Conservation (phyloP, 2,113 vertebrate species). For the Phoenicopterus ruber region DNA sequence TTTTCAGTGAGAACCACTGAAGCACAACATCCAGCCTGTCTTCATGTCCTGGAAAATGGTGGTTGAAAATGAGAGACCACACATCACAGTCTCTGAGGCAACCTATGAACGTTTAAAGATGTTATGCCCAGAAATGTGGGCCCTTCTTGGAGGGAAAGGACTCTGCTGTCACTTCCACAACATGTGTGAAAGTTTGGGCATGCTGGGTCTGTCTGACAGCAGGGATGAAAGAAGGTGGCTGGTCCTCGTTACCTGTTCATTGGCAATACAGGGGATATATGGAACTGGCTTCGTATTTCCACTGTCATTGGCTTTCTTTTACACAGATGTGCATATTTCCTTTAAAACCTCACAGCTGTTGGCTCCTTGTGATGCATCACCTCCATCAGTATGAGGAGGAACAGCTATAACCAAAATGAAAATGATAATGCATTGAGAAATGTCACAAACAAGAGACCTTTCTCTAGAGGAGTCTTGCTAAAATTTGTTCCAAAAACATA, state of each 20-base stretch:
- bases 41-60: not conserved
- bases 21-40: not conserved
- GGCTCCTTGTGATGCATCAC: not conserved
- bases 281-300: not conserved
- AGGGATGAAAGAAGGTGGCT: not conserved
- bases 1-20: not conserved
- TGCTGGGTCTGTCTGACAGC: not conserved
- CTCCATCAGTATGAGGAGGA: not conserved
- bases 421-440: not conserved
- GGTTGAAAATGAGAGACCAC: not conserved
- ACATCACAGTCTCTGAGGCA: not conserved
- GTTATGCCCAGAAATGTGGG: not conserved
- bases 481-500: not conserved
- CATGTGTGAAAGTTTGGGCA: not conserved
- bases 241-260: not conserved
- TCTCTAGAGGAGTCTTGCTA: not conserved
- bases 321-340: not conserved
- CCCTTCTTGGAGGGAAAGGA: not conserved
- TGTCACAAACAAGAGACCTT: not conserved
- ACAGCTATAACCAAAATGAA: not conserved
- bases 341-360: not conserved
- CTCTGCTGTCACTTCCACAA: not conserved
- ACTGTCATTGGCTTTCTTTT: not conserved
- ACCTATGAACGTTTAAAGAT: not conserved
- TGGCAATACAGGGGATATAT: not conserved